Conservation (phyloP, 2,888 invertebrate genomes). For the Allophyes oxyacanthae region DNA sequence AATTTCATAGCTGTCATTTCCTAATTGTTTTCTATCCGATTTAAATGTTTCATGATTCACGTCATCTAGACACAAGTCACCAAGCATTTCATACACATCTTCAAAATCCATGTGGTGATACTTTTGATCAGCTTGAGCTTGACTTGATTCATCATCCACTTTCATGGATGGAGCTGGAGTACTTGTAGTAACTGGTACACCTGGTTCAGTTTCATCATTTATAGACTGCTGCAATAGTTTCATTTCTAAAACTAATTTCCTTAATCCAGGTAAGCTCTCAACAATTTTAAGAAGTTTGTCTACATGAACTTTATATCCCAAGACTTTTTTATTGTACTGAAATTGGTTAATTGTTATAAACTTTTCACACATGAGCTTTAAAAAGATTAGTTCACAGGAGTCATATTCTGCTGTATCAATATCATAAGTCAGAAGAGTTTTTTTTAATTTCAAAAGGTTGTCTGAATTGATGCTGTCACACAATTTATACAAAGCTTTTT, state of each 20-base stretch:
- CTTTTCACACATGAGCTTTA: conserved; percentile 78
- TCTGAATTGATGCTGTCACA: conserved; percentile 76
- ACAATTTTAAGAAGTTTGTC: conserved; percentile 73
- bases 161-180: conserved; percentile 47
- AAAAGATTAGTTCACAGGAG: conserved; percentile 75
- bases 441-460: conserved; percentile 73
- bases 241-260: conserved; percentile 65
- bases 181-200: conserved; percentile 39
- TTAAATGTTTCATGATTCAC: conserved; percentile 58
- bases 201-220: conserved; percentile 50
- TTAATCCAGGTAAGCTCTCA: conserved; percentile 69
- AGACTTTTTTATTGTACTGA: conserved; percentile 53
- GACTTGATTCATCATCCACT: conserved; percentile 43
- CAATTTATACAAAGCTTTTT: conserved; percentile 77
- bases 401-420: conserved; percentile 73
- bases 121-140: conserved; percentile 20
- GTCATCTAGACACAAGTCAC: conserved; percentile 62
- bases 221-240: conserved; percentile 65
- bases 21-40: conserved; percentile 67
- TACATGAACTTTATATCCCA: conserved; percentile 58
- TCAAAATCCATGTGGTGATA: conserved; percentile 60
- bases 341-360: conserved; percentile 69
- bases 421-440: conserved; percentile 70
- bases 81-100: conserved; percentile 65
- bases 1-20: conserved; percentile 71